phyloP scores from a whole-genome alignment of 2,113 vertebrate genomes.

The Aegotheles bennettii region DNA sequence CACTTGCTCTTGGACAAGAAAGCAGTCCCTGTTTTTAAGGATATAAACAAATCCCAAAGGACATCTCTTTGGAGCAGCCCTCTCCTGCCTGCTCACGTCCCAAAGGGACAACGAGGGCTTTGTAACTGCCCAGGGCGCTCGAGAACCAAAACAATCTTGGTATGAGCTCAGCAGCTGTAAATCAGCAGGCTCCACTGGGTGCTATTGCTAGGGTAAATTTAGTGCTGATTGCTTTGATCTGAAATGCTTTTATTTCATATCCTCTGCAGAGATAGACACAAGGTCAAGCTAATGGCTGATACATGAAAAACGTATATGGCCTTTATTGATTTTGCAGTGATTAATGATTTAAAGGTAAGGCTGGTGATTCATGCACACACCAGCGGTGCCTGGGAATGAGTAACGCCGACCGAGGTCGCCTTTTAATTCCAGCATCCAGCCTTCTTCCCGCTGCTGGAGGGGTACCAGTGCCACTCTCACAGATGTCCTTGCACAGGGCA shows the following conservation, averaged over 20 bases:
- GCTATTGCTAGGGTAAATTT: background rate
- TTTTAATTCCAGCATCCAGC: background rate
- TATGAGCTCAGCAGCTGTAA: constrained; percentile 44
- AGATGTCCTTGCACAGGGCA: background rate
- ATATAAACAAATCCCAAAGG: background rate
- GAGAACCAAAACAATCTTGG: background rate
- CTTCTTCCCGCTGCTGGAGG: background rate
- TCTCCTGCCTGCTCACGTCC: background rate
- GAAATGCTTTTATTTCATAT: background rate
- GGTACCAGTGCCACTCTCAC: background rate
- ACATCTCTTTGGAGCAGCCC: background rate
- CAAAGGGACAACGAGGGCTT: background rate
- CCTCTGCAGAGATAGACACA: constrained; percentile 11
- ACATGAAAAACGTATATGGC: constrained; percentile 8
- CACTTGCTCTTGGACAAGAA: background rate
- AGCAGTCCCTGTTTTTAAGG: background rate
- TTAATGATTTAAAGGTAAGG: constrained; percentile 1
- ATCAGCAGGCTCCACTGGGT: background rate
- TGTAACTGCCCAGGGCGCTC: background rate
- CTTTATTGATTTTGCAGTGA: constrained; percentile 30
- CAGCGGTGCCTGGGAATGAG: background rate
- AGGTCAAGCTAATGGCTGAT: constrained; percentile 40
- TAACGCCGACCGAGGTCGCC: rapidly evolving
- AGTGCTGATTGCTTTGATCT: constrained; percentile 35
- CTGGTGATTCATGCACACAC: background rate